These are phyloP conservation scores for Hirudinaria manillensis DNA, from an alignment of 2,888 invertebrate species.

Conservation along the genomic window DNA sequence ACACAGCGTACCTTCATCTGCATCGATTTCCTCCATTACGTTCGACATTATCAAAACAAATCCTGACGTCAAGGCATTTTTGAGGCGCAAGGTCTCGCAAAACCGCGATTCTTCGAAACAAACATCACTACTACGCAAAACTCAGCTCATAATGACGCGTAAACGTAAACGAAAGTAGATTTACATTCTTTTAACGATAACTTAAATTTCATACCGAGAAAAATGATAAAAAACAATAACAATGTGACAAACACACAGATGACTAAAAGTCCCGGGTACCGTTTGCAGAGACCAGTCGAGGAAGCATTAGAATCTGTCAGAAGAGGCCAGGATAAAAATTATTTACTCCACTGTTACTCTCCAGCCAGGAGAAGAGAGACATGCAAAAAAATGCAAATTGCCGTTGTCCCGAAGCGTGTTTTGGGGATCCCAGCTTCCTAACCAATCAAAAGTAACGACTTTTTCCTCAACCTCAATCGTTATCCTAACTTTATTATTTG, in stretches of 20 bases:
- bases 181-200: too few species aligned
- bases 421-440: neutral
- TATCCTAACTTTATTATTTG: neutral
- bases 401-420: neutral
- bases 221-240: too few species aligned
- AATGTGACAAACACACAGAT: too few species aligned
- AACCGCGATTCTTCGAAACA: neutral
- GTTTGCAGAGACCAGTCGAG: too few species aligned
- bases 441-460: slow-evolving; percentile 13
- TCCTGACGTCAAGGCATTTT: too few species aligned
- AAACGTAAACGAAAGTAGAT: neutral
- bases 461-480: slow-evolving; percentile 13
- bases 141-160: neutral
- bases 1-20: slow-evolving; percentile 3
- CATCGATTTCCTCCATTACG: slow-evolving; percentile 6
- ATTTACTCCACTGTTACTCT: slow-evolving; percentile 8
- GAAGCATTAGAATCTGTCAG: too few species aligned
- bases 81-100: neutral
- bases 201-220: too few species aligned
- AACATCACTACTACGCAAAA: neutral
- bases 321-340: neutral
- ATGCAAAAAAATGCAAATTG: neutral
- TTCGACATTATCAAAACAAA: neutral
- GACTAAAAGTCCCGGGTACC: too few species aligned
- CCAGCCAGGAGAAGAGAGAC: slow-evolving; percentile 6